Conservation (phyloP, 2,888 invertebrate genomes). For the Odontocolon sp. region DNA sequence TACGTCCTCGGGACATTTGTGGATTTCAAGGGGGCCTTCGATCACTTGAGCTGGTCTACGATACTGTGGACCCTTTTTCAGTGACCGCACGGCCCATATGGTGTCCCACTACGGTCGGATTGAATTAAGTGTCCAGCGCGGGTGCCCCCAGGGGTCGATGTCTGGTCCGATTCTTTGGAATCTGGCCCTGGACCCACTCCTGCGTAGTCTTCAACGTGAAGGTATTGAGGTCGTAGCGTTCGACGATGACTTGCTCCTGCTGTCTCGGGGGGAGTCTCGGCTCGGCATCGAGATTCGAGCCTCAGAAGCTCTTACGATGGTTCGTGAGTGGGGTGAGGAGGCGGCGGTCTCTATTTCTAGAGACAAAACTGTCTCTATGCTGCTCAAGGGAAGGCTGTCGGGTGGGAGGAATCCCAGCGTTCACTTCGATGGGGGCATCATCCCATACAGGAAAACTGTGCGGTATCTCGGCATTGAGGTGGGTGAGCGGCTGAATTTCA, state of each 20-base stretch:
- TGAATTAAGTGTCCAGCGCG: no score
- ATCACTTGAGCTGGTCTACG: background rate
- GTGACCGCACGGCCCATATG: background rate
- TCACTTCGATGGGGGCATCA: background rate
- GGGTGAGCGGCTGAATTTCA: background rate
- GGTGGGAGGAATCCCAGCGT: background rate
- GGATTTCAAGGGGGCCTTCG: slow-evolving; percentile 18
- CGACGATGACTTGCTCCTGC: background rate
- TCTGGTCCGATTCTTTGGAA: slow-evolving; percentile 5
- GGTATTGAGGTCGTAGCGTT: background rate
- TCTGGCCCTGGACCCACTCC: background rate
- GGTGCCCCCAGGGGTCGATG: background rate
- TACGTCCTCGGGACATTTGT: background rate
- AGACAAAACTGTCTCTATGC: no score
- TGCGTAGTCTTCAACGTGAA: background rate
- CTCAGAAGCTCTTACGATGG: background rate
- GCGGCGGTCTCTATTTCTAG: background rate
- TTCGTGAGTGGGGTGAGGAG: background rate
- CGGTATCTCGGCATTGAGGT: background rate
- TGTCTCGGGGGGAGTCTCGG: background rate
- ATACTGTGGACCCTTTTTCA: background rate
- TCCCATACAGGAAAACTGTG: background rate
- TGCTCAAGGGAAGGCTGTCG: no score
- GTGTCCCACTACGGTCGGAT: no score
- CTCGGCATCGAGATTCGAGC: background rate